Evolutionary conservation across 64 coral and sea anemone species (phyloP).

Genomic region (Astreopora myriophthalma): DNA sequence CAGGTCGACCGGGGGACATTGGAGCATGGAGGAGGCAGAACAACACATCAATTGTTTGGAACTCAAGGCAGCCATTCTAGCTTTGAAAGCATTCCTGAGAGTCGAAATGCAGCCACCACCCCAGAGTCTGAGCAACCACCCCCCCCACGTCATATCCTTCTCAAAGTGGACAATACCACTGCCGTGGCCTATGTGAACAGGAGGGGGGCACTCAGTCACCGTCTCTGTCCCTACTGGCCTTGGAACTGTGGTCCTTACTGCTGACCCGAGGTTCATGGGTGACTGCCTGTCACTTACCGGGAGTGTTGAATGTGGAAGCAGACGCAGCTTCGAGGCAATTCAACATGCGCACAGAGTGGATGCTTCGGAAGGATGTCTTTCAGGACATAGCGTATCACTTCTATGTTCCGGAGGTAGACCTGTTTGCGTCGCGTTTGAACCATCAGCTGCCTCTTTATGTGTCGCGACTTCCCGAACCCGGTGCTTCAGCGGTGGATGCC

Average conservation of each 20-base stretch:
- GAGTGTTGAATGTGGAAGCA: conserved; percentile 42
- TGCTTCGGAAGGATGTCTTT: no score
- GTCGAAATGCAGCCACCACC: neutral
- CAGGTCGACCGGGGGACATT: conserved; percentile 21
- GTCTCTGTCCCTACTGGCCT: conserved; percentile 17
- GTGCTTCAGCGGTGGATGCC: conserved; percentile 55
- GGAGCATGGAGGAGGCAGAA: conserved; percentile 32
- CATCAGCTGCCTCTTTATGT: conserved; percentile 44
- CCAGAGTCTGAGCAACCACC: neutral
- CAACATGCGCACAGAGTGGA: conserved; percentile 47
- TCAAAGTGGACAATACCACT: conserved; percentile 62
- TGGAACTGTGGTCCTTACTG: conserved; percentile 48
- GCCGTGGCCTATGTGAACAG: conserved; percentile 56
- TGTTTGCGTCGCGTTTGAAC: conserved; percentile 53
- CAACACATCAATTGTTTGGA: conserved; percentile 58
- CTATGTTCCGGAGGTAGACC: conserved; percentile 46
- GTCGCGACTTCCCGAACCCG: conserved; percentile 23
- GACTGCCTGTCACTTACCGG: conserved; percentile 42
- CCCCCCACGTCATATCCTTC: conserved; percentile 55
- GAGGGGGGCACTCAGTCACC: conserved; percentile 44
- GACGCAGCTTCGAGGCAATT: conserved; percentile 47
- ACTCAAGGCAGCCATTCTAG: conserved; percentile 34
- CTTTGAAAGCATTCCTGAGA: conserved; percentile 35
- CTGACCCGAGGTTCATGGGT: conserved; percentile 9
- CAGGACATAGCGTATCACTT: conserved; percentile 30